Evolutionary conservation across 2,797 vertebrate species (phyloP).

Genomic region (Ctenopoma multispine): DNA sequence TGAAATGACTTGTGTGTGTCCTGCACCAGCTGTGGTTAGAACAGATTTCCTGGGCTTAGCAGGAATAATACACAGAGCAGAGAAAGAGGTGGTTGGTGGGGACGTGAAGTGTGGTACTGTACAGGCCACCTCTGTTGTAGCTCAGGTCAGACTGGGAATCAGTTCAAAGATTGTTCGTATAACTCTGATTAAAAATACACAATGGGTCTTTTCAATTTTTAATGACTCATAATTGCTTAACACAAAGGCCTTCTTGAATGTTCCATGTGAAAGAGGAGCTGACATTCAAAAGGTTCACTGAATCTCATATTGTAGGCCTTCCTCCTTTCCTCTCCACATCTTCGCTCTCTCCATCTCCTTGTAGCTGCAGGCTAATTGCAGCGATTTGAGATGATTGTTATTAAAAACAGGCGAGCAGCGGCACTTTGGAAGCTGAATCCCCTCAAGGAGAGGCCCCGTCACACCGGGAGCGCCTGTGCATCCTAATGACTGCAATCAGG

Average conservation of each 20-base stretch:
- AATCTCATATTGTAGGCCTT: constrained; percentile 51
- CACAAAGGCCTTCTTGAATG: constrained; percentile 78
- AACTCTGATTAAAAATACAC: constrained; percentile 76
- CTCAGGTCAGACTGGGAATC: constrained; percentile 59
- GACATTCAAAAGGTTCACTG: constrained; percentile 74
- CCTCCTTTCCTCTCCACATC: constrained; percentile 19
- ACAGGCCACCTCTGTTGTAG: constrained; percentile 46
- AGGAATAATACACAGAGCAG: constrained; percentile 20
- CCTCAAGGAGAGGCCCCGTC: constrained; percentile 69
- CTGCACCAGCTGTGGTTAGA: background rate
- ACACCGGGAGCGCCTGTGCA: constrained; percentile 67
- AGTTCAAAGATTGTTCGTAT: constrained; percentile 69
- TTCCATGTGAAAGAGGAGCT: constrained; percentile 74
- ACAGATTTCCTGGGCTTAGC: constrained; percentile 15
- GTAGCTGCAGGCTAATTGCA: constrained; percentile 83
- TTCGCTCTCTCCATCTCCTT: constrained; percentile 63
- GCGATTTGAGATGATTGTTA: constrained; percentile 85
- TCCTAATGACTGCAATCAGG: constrained; percentile 81
- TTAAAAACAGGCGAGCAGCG: constrained; percentile 81
- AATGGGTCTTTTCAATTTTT: constrained; percentile 74
- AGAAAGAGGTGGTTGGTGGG: constrained; percentile 26
- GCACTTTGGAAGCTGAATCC: constrained; percentile 72
- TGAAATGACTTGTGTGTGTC: constrained; percentile 15
- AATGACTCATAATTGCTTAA: constrained; percentile 73
- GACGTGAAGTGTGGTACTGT: constrained; percentile 24